phyloP scores from a whole-genome alignment of 23 tunicate genomes.

The Botrylloides violaceus region DNA sequence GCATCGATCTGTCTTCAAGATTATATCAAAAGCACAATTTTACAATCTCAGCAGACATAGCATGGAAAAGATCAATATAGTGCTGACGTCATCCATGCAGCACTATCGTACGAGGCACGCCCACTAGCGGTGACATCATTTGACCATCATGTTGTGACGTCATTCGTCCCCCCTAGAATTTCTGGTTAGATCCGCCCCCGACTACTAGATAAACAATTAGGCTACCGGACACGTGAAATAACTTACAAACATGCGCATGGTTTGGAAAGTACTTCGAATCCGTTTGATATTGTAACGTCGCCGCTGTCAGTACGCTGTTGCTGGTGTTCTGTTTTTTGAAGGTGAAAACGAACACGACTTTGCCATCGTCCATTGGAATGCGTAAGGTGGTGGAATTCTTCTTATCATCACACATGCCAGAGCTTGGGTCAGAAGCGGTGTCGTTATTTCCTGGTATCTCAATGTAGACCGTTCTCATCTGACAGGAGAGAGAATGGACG shows the following conservation, averaged over 20 bases:
- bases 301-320: conserved; percentile 18
- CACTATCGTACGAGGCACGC: too few species aligned
- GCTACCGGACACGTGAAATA: too few species aligned
- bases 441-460: background rate
- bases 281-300: conserved; percentile 25
- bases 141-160: too few species aligned
- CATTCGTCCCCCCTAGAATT: too few species aligned
- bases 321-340: conserved; percentile 36
- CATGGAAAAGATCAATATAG: too few species aligned
- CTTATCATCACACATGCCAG: background rate
- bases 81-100: too few species aligned
- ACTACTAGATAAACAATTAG: too few species aligned
- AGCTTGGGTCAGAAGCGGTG: background rate
- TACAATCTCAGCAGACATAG: too few species aligned
- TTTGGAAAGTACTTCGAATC: conserved; percentile 76
- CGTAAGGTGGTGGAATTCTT: conserved; percentile 16
- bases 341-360: conserved; percentile 36
- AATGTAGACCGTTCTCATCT: conserved; percentile 1
- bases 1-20: too few species aligned
- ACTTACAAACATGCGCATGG: conserved; percentile 38
- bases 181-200: too few species aligned
- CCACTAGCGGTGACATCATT: too few species aligned
- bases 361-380: conserved; percentile 37
- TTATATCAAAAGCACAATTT: too few species aligned
- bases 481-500: background rate